Base-by-base conservation (phyloP, 2,888 invertebrate species). In the Papilio elwesi region DNA sequence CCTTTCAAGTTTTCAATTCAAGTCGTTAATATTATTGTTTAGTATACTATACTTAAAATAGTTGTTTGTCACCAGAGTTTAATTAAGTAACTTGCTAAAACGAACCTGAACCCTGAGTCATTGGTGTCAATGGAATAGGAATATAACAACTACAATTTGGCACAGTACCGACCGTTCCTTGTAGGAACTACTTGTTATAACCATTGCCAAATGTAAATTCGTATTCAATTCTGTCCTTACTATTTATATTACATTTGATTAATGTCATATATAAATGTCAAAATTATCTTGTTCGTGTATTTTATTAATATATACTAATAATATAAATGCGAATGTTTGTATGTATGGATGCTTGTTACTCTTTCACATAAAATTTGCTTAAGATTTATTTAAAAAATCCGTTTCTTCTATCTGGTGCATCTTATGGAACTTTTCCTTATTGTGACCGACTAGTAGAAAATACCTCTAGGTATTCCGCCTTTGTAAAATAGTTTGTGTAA, bases 141-240 rank as follows among this genome's bases (percentile, higher is more conserved):
- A 90, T 89, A 89, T 86, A 83, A 84, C 84, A 83, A 84, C 84
- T 86, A 86, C 76, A 85, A 88, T 89, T 90, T 92, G 91, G 91
- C 91, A 90, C 86, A 65, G 81, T 85, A 83, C 80, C 74, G 76
- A 77, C 71, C 77, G 71, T 87, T 85, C 84, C 80, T 83, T 85
- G 84, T 78, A 78, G 81, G 81, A 84, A 79, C 76, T 77, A 80
- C 79, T 78, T 75, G 76, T 85, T 82, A 83, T 83, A 82, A 83
- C 77, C 77, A 78, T 77, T 81, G 85, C 87, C 85, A 87, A 86
- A 84, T 82, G 82, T 80, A 77, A 82, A 85, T 84, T 81, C 81
- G 79, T 83, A 79, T 83, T 82, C 80, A 82, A 86, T 83, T 78
- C 73, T 78, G 75, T 72, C 75, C 73, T 26, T 75, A 74, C 70